Base-by-base conservation (phyloP, 2,113 vertebrate genomes). In the Gopherus evgoodei region DNA sequence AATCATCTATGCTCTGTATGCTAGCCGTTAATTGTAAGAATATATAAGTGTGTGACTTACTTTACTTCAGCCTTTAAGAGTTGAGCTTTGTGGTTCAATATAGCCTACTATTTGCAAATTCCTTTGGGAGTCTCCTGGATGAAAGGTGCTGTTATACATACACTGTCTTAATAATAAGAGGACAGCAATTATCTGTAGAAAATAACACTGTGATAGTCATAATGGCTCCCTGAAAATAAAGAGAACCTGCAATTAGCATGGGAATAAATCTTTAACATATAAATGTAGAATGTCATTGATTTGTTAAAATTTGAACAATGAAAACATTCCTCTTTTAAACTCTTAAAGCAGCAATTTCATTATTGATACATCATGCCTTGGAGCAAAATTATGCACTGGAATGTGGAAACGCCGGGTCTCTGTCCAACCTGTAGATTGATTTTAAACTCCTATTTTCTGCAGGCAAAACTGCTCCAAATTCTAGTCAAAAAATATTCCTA, bases 11-110 rank as follows among this genome's bases (percentile, higher is more conserved):
- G 22, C 83, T 38, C 27, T 59, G 24, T 38, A 2, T 11, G 49
- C 87, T 81, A 91, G 10, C 25, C 62, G 27, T 65, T 78, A 87
- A 90, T 90, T 94, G 79, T 69, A 90, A 27, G 42, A 78, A 56
- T 83, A 80, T 35, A 1, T 54, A 49, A 81, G 80, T 49, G 38
- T 72, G 93, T 31, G 78, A 44, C 27, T 47, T 9, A 57, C 78
- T 44, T 72, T 50, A 13, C 84, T 80, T 78, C 44, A 72, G n/a
- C n/a, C 65, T 72, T 72, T 17, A 44, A 72, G 65, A 72, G 78
- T 47, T 31, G 89, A 76, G 4, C 17, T 69, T 38, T 12, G 0
- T 57, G 90, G 78, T 81, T 94, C 72, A 8, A 65, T 88, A 16
- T 86, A 14, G 0, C 86, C 94, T 84, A 65, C 87, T 90, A 27